A percentile compares a stretch with the other conserved stretches of the same genome.
phyloP scores from a whole-genome alignment of 2,888 invertebrate species.

The Synergus itoensis region DNA sequence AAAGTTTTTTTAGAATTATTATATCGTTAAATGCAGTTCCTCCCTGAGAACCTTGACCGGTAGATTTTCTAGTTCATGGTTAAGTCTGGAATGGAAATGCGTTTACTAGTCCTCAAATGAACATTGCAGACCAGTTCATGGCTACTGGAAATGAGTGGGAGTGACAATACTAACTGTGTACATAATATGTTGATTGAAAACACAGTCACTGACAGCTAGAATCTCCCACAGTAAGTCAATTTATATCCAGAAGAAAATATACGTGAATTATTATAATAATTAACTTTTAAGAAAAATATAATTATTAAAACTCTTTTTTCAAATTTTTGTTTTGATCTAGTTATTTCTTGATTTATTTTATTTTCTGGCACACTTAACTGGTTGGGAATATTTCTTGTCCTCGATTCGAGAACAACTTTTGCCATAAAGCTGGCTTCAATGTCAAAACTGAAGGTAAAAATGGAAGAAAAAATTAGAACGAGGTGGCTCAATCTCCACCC shows the following conservation, averaged over 20 bases:
- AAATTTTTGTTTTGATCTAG: not conserved
- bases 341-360: not conserved
- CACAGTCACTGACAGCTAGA: not conserved
- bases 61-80: slow-evolving; percentile 56
- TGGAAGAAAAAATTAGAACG: slow-evolving; percentile 15
- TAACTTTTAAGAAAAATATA: not conserved
- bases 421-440: slow-evolving; percentile 13
- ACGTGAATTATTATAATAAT: not conserved
- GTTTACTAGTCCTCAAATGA: slow-evolving; percentile 44
- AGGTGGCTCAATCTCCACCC: slow-evolving; percentile 7
- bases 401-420: not conserved
- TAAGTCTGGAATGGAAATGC: slow-evolving; percentile 56
- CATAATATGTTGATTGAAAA: not conserved
- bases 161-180: slow-evolving; percentile 20
- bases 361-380: not conserved
- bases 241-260: not conserved
- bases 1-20: not conserved
- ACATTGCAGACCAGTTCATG: slow-evolving; percentile 50
- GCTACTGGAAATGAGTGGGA: slow-evolving; percentile 53
- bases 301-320: not conserved
- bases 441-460: not conserved
- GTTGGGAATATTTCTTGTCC: not conserved
- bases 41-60: slow-evolving; percentile 50
- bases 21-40: not conserved
- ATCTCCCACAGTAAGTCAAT: not conserved